Base-by-base conservation (phyloP, 2,797 vertebrate species). In the Alectoris magna region DNA sequence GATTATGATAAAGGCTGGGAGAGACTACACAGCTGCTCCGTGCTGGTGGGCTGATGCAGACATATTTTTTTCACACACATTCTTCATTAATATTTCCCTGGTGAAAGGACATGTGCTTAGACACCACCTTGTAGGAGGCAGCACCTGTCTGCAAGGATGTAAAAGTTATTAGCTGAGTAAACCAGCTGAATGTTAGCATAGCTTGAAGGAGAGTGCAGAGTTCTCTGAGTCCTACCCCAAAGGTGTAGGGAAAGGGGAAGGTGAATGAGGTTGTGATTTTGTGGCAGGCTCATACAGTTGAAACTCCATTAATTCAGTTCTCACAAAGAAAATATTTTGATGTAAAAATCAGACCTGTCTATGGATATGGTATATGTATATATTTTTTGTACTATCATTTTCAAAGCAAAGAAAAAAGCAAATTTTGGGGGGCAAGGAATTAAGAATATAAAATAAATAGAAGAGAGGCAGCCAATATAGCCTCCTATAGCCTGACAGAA, bases 21-120 rank as follows among this genome's bases (percentile, higher is more conserved):
- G 56, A 38, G n/a, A 70, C 53, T 72, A 39, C 56, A 56, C 73
- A 84, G 87, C 82, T 95, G 83, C 88, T 92, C 59, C 0, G 0
- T 72, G 83, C 70, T 90, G 76, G 83, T 93, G 91, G 76, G 70
- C 83, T 92, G 46, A 51, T 69, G 23, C 80, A 56, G 29, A 62
- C 39, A 60, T 53, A 7, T 26, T 6, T 5, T 29, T 2, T 0
- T 4, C 11, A 31, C 8, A 16, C 34, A 46, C 41, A 70, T 78
- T 87, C 73, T 74, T 90, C 46, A 51, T 69, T 93, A 72, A 71
- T 88, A 76, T 82, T 79, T 79, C 74, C 77, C 77, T 74, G 71
- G 44, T 91, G 93, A 72, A 90, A 82, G 63, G 70, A 87, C 16
- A 1, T 82, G 82, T 84, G 17, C 31, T 85, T 86, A 63, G 83